These are phyloP conservation scores for Cyphomyrus discorhynchus DNA, from an alignment of 2,113 vertebrate genomes.

Conservation along the genomic window DNA sequence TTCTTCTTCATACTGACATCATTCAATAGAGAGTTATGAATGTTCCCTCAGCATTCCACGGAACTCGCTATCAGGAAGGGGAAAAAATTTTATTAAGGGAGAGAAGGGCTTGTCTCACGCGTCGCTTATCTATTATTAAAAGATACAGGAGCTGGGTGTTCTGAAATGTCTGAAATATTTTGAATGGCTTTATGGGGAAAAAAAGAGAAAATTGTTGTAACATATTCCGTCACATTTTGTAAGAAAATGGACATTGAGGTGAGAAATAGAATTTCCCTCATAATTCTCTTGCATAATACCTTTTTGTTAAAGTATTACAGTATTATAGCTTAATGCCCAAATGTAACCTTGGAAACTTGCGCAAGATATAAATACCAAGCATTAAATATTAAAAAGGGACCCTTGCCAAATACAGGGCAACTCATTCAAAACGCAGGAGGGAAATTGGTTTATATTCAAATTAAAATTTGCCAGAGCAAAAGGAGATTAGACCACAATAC, in stretches of 20 bases:
- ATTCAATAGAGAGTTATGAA: conserved; percentile 10
- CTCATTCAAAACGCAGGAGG: conserved; percentile 43
- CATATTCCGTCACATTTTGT: conserved; percentile 14
- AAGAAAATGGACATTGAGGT: conserved; percentile 9
- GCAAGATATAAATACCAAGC: conserved; percentile 45
- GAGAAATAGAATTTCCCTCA: conserved; percentile 13
- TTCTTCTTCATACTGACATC: neutral
- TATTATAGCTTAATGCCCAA: conserved; percentile 41
- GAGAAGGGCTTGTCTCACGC: conserved; percentile 5
- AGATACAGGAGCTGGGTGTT: conserved; percentile 14
- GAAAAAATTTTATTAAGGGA: conserved; percentile 4
- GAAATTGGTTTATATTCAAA: conserved; percentile 49
- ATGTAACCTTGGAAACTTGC: conserved; percentile 48
- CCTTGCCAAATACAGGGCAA: conserved; percentile 43
- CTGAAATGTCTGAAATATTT: conserved; percentile 18
- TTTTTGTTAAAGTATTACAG: conserved; percentile 20
- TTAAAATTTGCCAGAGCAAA: conserved; percentile 49
- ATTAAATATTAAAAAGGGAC: conserved; percentile 54
- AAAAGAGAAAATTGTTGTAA: neutral
- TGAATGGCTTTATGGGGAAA: conserved; percentile 6
- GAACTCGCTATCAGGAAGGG: conserved; percentile 11
- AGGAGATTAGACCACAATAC: conserved; percentile 49
- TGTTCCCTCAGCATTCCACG: conserved; percentile 10
- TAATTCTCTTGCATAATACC: conserved; percentile 16
- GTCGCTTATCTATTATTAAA: conserved; percentile 23